Conservation (phyloP, 2,888 invertebrate genomes). For the Drosophila sordidapex region DNA sequence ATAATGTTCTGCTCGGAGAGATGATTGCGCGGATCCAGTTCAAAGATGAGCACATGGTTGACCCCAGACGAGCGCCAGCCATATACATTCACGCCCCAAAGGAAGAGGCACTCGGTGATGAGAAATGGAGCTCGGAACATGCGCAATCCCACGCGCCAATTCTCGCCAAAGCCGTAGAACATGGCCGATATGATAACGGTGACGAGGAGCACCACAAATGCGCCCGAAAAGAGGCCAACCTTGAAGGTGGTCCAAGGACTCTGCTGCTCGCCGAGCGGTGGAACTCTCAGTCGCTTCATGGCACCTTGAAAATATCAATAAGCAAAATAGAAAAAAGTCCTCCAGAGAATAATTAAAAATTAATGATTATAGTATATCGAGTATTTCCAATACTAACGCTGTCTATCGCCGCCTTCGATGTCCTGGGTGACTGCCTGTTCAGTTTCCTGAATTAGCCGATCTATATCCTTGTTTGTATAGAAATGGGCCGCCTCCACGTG, state of each 20-base stretch:
- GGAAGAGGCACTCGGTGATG: slow-evolving; percentile 90
- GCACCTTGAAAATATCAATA: slow-evolving; percentile 85
- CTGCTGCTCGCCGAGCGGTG: slow-evolving; percentile 93
- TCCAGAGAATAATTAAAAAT: background rate
- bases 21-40: slow-evolving; percentile 92
- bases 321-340: background rate
- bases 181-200: slow-evolving; percentile 90
- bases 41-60: slow-evolving; percentile 93
- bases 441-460: slow-evolving; percentile 90
- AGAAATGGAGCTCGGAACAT: slow-evolving; percentile 92
- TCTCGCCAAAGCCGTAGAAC: slow-evolving; percentile 85
- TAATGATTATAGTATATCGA: background rate
- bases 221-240: slow-evolving; percentile 93
- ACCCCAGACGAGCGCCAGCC: slow-evolving; percentile 93
- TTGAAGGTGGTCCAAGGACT: slow-evolving; percentile 93
- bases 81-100: slow-evolving; percentile 92
- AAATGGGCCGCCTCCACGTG: slow-evolving; percentile 93
- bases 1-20: slow-evolving; percentile 91
- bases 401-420: slow-evolving; percentile 91
- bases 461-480: slow-evolving; percentile 93
- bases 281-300: slow-evolving; percentile 94
- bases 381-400: slow-evolving; percentile 74
- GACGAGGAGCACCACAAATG: slow-evolving; percentile 90
- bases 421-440: slow-evolving; percentile 90
- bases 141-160: slow-evolving; percentile 89